A percentile compares a stretch with the other conserved stretches of the same genome.
Conservation (phyloP, 2,888 invertebrate species). For the Autographa pulchrina region DNA sequence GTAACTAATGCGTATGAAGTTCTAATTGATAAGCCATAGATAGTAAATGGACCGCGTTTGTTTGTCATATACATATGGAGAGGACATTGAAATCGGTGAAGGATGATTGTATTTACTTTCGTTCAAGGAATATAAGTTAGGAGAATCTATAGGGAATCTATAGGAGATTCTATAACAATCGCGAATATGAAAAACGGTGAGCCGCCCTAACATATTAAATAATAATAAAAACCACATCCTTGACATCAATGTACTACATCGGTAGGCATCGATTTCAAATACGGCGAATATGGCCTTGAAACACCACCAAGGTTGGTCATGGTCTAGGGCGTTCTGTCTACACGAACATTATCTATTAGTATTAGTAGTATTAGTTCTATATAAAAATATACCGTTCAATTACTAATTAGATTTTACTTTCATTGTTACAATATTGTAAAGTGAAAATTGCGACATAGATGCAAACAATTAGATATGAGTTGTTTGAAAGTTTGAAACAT, state of each 20-base stretch:
- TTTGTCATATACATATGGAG: not conserved
- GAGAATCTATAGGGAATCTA: no score
- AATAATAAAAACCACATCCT: no score
- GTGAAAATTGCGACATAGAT: no score
- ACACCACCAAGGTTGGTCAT: not conserved
- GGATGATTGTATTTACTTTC: not conserved
- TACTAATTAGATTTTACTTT: no score
- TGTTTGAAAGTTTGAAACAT: no score
- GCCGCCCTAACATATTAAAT: no score
- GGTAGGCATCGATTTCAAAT: not conserved
- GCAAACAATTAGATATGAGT: no score
- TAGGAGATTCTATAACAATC: no score
- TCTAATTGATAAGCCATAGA: constrained; percentile 38
- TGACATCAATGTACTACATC: not conserved
- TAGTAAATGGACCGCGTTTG: constrained; percentile 17
- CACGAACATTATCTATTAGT: not conserved
- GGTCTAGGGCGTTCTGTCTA: constrained; percentile 4
- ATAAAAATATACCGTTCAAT: no score
- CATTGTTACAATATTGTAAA: no score
- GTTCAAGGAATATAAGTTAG: not conserved
- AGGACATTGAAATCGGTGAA: not conserved
- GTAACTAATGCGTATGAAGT: constrained; percentile 34
- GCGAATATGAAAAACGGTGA: no score
- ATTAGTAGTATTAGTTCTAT: not conserved
- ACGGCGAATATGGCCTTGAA: not conserved